Conservation (phyloP, 1,140 invertebrate species). For the Andrena cerasifolii region DNA sequence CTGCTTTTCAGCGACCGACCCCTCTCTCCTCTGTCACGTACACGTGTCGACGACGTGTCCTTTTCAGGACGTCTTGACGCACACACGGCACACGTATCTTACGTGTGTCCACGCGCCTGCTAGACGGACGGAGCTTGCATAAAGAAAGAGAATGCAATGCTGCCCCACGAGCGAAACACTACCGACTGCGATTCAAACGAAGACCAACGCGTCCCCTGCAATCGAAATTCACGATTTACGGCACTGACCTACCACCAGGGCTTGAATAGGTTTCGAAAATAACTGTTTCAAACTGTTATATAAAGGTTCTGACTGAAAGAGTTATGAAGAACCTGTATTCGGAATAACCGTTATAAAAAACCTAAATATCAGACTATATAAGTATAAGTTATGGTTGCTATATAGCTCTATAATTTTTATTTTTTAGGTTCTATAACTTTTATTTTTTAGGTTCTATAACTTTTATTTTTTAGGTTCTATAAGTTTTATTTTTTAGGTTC, state of each 20-base stretch:
- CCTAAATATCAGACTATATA: no score
- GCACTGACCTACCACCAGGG: not conserved
- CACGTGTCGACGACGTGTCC: constrained; percentile 46
- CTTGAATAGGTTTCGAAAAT: no score
- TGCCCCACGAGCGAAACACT: not conserved
- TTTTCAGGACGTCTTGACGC: constrained; percentile 42
- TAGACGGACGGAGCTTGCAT: not conserved
- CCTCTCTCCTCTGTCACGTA: constrained; percentile 34
- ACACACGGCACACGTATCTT: constrained; percentile 2
- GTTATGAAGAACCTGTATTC: no score
- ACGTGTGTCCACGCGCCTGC: not conserved
- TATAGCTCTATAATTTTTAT: no score
- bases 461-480: no score
- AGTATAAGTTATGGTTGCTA: no score
- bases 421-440: no score
- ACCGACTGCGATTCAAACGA: not conserved
- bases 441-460: no score
- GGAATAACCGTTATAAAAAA: no score
- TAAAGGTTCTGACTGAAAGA: no score
- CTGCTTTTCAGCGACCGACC: constrained; percentile 47
- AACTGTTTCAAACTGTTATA: no score
- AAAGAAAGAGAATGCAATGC: not conserved
- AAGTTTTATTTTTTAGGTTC: no score
- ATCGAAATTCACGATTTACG: not conserved
- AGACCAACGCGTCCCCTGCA: not conserved